These are phyloP conservation scores for Linyphia triangularis DNA, from an alignment of 2,888 invertebrate genomes.

Conservation along the genomic window DNA sequence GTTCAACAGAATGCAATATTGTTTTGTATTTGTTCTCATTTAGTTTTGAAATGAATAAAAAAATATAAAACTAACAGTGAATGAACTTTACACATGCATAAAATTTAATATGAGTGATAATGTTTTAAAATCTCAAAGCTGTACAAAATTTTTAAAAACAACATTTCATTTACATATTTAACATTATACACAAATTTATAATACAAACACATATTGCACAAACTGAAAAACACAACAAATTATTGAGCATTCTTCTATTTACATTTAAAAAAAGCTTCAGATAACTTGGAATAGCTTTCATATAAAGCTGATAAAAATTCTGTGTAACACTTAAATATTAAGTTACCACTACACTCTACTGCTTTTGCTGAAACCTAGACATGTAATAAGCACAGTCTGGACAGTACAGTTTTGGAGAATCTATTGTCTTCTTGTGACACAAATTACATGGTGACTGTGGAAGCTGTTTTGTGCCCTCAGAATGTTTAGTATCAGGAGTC, in stretches of 20 bases:
- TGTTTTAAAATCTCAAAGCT: conserved; percentile 23
- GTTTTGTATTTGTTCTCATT: too few species aligned
- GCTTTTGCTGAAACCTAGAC: conserved; percentile 80
- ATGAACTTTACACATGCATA: conserved; percentile 6
- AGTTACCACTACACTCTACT: background rate
- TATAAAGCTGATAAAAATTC: background rate
- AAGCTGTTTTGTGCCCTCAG: conserved; percentile 56
- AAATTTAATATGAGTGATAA: background rate
- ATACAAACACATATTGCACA: conserved; percentile 40
- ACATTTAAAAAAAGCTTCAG: background rate
- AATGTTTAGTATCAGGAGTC: background rate
- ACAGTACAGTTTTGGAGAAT: conserved; percentile 89
- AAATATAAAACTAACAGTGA: background rate
- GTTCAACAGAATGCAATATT: background rate
- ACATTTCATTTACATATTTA: conserved; percentile 18
- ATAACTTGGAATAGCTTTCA: background rate
- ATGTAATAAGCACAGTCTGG: conserved; percentile 95
- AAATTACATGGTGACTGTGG: conserved; percentile 85
- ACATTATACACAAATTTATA: conserved; percentile 1
- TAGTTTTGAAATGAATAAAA: background rate
- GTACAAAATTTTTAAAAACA: conserved; percentile 20
- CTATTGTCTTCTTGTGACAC: conserved; percentile 91
- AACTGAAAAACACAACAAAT: background rate
- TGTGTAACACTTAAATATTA: background rate
- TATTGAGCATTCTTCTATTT: conserved; percentile 44